These are phyloP conservation scores for Venturia canescens DNA, from an alignment of 1,140 invertebrate species.

Conservation along the genomic window DNA sequence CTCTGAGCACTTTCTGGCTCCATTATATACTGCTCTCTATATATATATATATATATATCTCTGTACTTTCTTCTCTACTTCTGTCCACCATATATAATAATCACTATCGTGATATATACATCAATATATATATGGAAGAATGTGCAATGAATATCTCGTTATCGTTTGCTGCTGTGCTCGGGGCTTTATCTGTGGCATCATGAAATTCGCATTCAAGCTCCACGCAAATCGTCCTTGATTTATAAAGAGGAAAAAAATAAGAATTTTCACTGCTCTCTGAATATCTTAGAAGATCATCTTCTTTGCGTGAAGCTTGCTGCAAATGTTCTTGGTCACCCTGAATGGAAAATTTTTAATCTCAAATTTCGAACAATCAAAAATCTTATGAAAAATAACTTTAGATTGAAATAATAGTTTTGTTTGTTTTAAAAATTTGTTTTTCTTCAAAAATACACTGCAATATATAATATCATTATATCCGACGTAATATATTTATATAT, in stretches of 20 bases:
- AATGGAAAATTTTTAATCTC: neutral
- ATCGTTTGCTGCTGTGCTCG: neutral
- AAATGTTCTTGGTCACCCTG: neutral
- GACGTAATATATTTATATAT: constrained; percentile 62
- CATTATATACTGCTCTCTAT: constrained; percentile 50
- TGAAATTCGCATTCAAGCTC: constrained; percentile 18
- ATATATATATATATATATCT: constrained; percentile 54
- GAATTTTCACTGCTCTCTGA: neutral
- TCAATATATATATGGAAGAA: constrained; percentile 60
- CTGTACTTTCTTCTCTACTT: constrained; percentile 70
- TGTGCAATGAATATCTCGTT: constrained; percentile 21
- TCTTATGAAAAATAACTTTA: neutral
- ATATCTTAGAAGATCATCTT: neutral
- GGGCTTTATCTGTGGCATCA: constrained; percentile 10
- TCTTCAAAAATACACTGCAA: constrained; percentile 50
- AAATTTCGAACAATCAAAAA: constrained; percentile 10
- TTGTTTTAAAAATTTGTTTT: neutral
- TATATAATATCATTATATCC: constrained; percentile 58
- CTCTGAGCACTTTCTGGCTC: constrained; percentile 67
- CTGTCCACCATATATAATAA: constrained; percentile 58
- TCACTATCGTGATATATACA: constrained; percentile 64
- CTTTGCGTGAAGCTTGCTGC: neutral
- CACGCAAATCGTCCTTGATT: constrained; percentile 49
- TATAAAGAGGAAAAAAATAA: neutral
- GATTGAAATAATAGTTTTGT: neutral